Evolutionary conservation across 2,888 invertebrate species (phyloP), one percentile per base, ranked within the genome.

Genomic region (Anthrax anthrax): DNA sequence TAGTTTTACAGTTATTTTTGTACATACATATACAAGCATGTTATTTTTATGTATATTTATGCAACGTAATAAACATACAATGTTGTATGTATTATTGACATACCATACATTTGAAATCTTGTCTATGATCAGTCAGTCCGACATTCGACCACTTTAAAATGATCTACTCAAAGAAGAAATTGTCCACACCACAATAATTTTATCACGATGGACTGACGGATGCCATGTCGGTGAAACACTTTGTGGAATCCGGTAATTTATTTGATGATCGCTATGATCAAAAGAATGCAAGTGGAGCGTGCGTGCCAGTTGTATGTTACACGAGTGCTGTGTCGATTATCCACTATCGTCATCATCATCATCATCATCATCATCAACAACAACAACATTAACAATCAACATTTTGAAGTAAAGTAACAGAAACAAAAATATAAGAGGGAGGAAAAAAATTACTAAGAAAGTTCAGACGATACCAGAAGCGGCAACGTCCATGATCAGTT

Each of bases 231-330:
- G 57, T 55, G 51, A 55, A 56, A 56, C 57, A 57, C 58, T 57
- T 56, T 57, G 55, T 55, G 56, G 55, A 57, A 56, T 56, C 54
- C 52, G 54, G 56, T 57, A 57, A 58, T 57, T 58, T 56, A 57
- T 58, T 32, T 56, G 56, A 54, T 53, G 56, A 56, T 54, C 56
- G 56, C 53, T 52, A 55, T 56, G 56, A 57, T 57, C 57, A 56
- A 56, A 56, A 54, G 56, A 55, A 53, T 54, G 53, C 51, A 55
- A 55, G 49, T 52, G 53, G 50, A 54, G 53, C 54, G 53, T 52
- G 53, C 54, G 54, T 52, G 51, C 53, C 52, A 52, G 52, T 52
- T 52, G 50, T 52, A 50, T 34, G 45, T 39, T 44, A 47, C 50
- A 45, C 38, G 49, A 44, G 49, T 48, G 51, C 47, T 45, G 34